Base-by-base conservation (phyloP, 1,140 invertebrate species). In the Bacillus rossius region DNA sequence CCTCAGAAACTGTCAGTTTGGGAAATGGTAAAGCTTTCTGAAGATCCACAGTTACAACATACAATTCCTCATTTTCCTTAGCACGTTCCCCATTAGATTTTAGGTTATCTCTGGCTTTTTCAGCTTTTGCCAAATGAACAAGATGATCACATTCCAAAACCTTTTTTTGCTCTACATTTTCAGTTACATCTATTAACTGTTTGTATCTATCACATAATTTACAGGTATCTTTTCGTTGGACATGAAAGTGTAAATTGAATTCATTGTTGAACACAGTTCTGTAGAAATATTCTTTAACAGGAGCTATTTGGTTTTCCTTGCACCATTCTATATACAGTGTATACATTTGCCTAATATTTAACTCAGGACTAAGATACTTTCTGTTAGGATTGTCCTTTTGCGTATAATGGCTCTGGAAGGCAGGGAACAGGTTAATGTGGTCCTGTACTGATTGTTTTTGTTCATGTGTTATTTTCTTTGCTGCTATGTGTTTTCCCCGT, bases 11-110 rank as follows among this genome's bases (percentile, higher is more conserved):
- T 43, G 60, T 34, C 10, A 66, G 51, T 17, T 65, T 66, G 1
- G 61, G 57, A 55, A 61, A 66, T 1, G 63, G 58, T 16, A 65
- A 25, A 17, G 51, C 59, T 57, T 65, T 64, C 62, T 65, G 54
- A 26, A 62, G 59, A 29, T 65, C 64, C 20, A 63, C 52, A 3
- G 58, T 34, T 34, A 34, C 29, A 34, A 10, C 10, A 10, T 34
- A 34, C 29, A 34, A 34, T 7, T 34, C 29, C 16, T 53, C 45
- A 26, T 26, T 51, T n/a, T 34, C 10, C 10, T 34, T 34, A 7
- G 10, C 29, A 4, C 10, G 5, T 10, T 34, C 29, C 4, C 29
- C 29, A 7, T 34, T 10, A 34, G 29, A 4, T 34, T 34, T 34
- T 10, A 34, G 10, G 10, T 10, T 34, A 7, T 4, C 29, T 7